Conservation (phyloP, 1,140 invertebrate species). For the Penaeus chinensis region DNA sequence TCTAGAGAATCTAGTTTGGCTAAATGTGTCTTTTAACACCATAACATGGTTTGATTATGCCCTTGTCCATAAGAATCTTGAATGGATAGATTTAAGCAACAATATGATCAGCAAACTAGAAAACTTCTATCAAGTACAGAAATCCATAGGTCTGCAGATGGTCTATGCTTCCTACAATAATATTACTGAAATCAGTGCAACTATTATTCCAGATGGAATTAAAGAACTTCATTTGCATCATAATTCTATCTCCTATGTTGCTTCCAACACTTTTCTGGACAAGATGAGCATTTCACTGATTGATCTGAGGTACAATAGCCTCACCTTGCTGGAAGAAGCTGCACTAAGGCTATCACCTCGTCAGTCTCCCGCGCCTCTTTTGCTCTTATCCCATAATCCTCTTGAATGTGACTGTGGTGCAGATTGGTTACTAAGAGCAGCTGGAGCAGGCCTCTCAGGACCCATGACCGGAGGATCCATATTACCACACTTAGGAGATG, state of each 20-base stretch:
- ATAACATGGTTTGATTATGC: conserved; percentile 92
- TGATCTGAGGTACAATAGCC: conserved; percentile 87
- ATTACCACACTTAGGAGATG: conserved; percentile 67
- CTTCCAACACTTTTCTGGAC: conserved; percentile 85
- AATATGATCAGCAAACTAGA: conserved; percentile 87
- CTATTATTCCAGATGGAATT: conserved; percentile 89
- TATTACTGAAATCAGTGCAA: conserved; percentile 80
- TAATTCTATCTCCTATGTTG: conserved; percentile 83
- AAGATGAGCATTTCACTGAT: conserved; percentile 85
- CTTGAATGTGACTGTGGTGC: conserved; percentile 92
- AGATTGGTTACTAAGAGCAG: conserved; percentile 88
- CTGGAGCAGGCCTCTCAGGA: conserved; percentile 64
- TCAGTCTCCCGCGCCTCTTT: conserved; percentile 72
- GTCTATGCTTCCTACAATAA: conserved; percentile 89
- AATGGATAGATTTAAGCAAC: conserved; percentile 89
- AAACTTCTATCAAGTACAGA: conserved; percentile 86
- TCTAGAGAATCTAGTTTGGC: conserved; percentile 81
- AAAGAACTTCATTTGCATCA: conserved; percentile 89
- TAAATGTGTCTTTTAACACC: conserved; percentile 88
- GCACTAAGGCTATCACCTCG: conserved; percentile 75
- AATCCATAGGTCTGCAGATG: conserved; percentile 74
- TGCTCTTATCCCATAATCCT: conserved; percentile 88
- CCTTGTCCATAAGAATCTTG: conserved; percentile 85
- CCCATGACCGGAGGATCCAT: conserved; percentile 55
- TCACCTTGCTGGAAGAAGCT: conserved; percentile 83